phyloP scores from a whole-genome alignment of 1,140 invertebrate genomes.

The Zaprionus ghesquierei region DNA sequence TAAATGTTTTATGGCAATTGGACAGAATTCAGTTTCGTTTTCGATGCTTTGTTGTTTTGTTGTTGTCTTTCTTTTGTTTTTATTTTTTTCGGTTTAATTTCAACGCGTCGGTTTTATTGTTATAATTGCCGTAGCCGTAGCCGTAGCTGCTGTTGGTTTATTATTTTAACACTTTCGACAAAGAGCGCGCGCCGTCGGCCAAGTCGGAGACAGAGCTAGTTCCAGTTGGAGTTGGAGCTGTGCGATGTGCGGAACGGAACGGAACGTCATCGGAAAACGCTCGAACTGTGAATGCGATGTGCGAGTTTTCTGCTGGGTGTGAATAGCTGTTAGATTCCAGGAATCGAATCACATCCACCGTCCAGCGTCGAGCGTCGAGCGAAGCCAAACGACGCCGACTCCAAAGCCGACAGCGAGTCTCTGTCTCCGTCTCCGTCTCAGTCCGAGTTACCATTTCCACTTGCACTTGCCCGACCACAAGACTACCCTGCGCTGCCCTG shows the following conservation, averaged over 20 bases:
- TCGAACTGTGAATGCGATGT: conserved; percentile 77
- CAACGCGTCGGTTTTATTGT: conserved; percentile 27
- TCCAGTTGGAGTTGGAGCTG: conserved; percentile 51
- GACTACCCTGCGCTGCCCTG: background rate
- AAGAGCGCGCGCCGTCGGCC: conserved; percentile 59
- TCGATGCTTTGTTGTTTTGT: background rate
- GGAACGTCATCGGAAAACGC: conserved; percentile 75
- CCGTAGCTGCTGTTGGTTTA: conserved; percentile 62
- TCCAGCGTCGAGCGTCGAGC: background rate
- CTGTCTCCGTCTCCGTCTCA: conserved; percentile 35
- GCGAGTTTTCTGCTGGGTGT: conserved; percentile 79
- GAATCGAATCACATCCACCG: conserved; percentile 67
- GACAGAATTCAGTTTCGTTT: conserved; percentile 36
- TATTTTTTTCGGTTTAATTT: conserved; percentile 37
- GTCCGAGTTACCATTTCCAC: conserved; percentile 19
- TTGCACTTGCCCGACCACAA: background rate
- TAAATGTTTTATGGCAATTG: conserved; percentile 62
- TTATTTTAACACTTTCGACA: conserved; percentile 75
- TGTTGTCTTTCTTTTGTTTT: conserved; percentile 26
- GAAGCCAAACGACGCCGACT: conserved; percentile 31
- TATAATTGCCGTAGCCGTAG: conserved; percentile 44
- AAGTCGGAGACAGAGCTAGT: conserved; percentile 30
- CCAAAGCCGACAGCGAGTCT: conserved; percentile 34
- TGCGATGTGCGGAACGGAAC: conserved; percentile 36
- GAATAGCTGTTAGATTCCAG: conserved; percentile 82